Evolutionary conservation across 2,113 vertebrate species (phyloP), one percentile per base, ranked within the genome.

Genomic region (Nothobranchius kuhntae): DNA sequence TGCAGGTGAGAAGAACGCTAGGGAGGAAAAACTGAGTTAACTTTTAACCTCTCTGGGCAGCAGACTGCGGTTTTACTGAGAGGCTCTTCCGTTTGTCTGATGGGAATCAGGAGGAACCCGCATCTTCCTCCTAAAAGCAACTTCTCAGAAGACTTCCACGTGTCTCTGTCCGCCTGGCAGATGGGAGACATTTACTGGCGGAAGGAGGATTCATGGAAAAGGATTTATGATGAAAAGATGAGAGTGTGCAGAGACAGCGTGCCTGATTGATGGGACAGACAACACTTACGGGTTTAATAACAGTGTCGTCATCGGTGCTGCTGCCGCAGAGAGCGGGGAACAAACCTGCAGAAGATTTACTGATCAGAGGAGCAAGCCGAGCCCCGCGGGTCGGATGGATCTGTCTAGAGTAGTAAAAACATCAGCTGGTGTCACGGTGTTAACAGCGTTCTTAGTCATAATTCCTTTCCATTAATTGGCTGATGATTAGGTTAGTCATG

Each of bases 401-500:
- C 8, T 14, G 24, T 52, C 13, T 57, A 30, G 30, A 3, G 60
- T 71, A 62, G 57, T 58, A 75, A 12, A 74, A 68, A 61, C 67
- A 62, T 60, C 60, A 51, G 55, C 69, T 26, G 77, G 72, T 71
- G 78, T 68, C 80, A 48, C 2, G 61, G 84, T 68, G 86, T 85
- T 81, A 79, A 87, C 75, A 30, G 81, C 75, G 57, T 84, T 47
- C 35, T 83, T 70, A 71, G 62, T 71, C 50, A 76, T 51, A 78
- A 81, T 68, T 67, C 71, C 82, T 84, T 75, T 35, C 70, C 60
- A 71, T 90, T 89, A 91, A 89, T 90, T 89, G 89, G 87, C 81
- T 86, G 86, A 83, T 90, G 88, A 90, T 91, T 88, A 90, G 86
- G 88, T 84, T 83, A 86, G 83, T 91, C 90, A 91, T 91, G 89